Conservation (phyloP, 2,797 vertebrate species). For the Ceyx erithaca region DNA sequence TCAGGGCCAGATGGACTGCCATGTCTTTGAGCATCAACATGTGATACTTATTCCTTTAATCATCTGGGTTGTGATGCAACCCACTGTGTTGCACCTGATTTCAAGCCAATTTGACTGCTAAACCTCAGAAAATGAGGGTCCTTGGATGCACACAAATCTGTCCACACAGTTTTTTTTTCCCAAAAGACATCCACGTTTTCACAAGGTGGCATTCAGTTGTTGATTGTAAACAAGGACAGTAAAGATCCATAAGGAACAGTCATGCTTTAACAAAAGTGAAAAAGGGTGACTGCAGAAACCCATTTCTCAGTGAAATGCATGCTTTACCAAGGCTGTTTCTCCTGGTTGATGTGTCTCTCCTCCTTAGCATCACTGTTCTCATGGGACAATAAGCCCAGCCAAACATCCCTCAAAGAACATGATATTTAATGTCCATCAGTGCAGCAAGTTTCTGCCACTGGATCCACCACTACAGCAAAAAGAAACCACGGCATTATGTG, state of each 20-base stretch:
- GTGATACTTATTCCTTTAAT: neutral
- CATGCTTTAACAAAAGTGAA: neutral
- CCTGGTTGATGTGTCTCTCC: neutral
- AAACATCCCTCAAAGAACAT: neutral
- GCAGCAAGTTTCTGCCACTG: neutral
- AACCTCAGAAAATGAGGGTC: neutral
- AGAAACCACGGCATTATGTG: fast-evolving
- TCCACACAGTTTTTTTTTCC: neutral
- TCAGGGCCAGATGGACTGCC: neutral
- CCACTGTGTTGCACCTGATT: neutral
- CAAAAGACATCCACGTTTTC: neutral
- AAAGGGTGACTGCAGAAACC: neutral
- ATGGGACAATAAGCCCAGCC: neutral
- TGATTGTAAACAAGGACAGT: neutral
- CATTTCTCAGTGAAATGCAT: neutral
- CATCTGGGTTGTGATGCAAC: neutral
- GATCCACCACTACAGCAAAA: neutral
- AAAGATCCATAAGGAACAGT: neutral
- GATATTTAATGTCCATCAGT: too few species aligned
- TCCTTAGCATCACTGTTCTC: neutral
- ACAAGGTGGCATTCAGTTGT: neutral
- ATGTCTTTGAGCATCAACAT: fast-evolving
- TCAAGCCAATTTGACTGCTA: neutral
- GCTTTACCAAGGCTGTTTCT: neutral
- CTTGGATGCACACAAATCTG: neutral